phyloP scores from a whole-genome alignment of 2,113 vertebrate genomes.

The Talpa occidentalis region DNA sequence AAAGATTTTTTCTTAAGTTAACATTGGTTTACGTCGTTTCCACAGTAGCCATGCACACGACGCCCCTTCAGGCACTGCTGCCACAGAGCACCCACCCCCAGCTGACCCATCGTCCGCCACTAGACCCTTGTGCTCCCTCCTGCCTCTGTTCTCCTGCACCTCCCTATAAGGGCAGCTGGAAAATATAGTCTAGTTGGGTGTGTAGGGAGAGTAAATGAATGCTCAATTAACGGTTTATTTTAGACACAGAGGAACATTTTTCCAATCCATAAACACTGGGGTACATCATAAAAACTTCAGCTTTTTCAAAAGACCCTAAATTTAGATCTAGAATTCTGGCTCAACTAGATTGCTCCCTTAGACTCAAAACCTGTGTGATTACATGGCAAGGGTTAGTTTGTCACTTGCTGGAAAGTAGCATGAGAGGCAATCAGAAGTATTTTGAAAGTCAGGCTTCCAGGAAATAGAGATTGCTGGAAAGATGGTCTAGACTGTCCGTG shows the following conservation, averaged over 20 bases:
- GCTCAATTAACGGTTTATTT: neutral
- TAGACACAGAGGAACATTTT: neutral
- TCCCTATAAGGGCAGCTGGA: neutral
- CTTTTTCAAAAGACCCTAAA: constrained; percentile 49
- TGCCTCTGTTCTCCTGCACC: neutral
- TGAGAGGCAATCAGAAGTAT: constrained; percentile 16
- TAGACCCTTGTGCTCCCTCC: no score
- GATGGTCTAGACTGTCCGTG: neutral
- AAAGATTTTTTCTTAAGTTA: no score
- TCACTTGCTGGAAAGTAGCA: neutral
- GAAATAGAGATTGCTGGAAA: constrained; percentile 53
- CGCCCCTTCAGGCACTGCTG: no score
- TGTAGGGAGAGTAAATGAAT: constrained; percentile 22
- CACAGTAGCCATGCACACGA: no score
- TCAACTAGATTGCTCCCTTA: neutral
- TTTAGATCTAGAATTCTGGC: constrained; percentile 34
- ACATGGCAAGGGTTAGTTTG: neutral
- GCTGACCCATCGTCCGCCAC: no score
- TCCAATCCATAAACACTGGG: neutral
- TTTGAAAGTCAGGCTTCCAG: constrained; percentile 45
- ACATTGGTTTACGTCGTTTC: no score
- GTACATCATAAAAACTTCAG: constrained; percentile 25
- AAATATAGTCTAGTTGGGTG: neutral
- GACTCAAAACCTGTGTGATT: neutral
- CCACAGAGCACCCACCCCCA: no score